These are phyloP conservation scores for Corythoichthys haematopterus DNA, from an alignment of 2,113 vertebrate species.

Conservation along the genomic window DNA sequence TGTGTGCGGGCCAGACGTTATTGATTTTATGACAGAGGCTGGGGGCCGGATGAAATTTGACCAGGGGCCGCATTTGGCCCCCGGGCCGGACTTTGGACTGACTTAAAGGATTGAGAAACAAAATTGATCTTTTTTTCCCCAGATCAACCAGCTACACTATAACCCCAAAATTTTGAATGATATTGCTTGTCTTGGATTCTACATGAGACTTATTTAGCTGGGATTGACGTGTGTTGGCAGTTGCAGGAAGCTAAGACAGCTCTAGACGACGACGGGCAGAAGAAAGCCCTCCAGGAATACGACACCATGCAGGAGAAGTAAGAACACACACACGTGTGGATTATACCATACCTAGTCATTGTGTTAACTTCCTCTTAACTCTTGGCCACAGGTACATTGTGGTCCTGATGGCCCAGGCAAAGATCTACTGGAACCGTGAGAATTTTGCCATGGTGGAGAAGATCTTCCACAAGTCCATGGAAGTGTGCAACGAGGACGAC, in stretches of 20 bases:
- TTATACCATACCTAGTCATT: neutral
- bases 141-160: no score
- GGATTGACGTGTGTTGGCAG: slow-evolving; percentile 31
- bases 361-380: neutral
- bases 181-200: neutral
- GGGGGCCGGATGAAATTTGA: no score
- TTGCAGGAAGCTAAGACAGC: slow-evolving; percentile 81
- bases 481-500: slow-evolving; percentile 88
- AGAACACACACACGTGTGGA: slow-evolving; percentile 25
- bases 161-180: no score
- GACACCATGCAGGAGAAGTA: slow-evolving; percentile 85
- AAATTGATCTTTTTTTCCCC: no score
- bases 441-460: slow-evolving; percentile 93
- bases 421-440: slow-evolving; percentile 95
- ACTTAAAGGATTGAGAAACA: no score
- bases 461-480: slow-evolving; percentile 90
- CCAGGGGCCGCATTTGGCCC: no score
- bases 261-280: slow-evolving; percentile 80
- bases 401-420: slow-evolving; percentile 91
- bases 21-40: no score
- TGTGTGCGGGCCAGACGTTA: no score
- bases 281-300: slow-evolving; percentile 81
- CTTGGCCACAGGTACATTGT: slow-evolving; percentile 75
- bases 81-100: no score
- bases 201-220: neutral